Evolutionary conservation across 2,113 vertebrate species (phyloP).

Genomic region (Suncus etruscus): DNA sequence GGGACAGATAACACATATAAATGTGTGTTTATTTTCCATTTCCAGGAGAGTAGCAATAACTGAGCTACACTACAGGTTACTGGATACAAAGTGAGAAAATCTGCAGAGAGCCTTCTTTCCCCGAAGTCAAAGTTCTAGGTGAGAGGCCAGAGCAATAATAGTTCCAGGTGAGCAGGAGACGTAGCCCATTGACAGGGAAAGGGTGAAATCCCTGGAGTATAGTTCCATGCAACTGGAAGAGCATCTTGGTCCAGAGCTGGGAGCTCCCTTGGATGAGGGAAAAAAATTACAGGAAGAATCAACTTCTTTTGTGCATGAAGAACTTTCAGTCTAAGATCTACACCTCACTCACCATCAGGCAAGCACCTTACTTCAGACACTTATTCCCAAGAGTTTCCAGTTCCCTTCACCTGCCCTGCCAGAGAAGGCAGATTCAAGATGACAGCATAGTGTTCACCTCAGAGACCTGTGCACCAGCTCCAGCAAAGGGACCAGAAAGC

Average conservation of each 20-base stretch:
- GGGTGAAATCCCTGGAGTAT: neutral
- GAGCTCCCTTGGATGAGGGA: neutral
- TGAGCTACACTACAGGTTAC: neutral
- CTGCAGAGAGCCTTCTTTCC: neutral
- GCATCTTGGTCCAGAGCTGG: neutral
- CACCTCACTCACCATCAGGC: neutral
- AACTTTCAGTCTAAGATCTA: neutral
- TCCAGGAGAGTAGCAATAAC: neutral
- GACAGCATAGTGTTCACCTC: rapidly evolving
- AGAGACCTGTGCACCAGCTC: neutral
- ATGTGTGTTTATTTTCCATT: neutral
- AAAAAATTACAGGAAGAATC: neutral
- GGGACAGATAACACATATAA: neutral
- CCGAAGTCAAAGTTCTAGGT: too few species aligned
- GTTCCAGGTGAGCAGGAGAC: neutral
- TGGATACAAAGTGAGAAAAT: neutral
- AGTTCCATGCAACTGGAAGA: rapidly evolving
- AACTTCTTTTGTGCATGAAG: neutral
- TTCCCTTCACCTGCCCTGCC: neutral
- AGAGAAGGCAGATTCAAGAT: neutral
- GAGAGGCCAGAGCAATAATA: neutral
- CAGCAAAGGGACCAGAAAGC: neutral
- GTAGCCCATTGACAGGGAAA: neutral
- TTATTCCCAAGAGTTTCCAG: neutral
- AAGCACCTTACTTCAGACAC: neutral